Percentiles rank a stretch among this genome's conserved stretches.
Conservation (phyloP, 1,140 invertebrate genomes). For the Hermetia illucens region DNA sequence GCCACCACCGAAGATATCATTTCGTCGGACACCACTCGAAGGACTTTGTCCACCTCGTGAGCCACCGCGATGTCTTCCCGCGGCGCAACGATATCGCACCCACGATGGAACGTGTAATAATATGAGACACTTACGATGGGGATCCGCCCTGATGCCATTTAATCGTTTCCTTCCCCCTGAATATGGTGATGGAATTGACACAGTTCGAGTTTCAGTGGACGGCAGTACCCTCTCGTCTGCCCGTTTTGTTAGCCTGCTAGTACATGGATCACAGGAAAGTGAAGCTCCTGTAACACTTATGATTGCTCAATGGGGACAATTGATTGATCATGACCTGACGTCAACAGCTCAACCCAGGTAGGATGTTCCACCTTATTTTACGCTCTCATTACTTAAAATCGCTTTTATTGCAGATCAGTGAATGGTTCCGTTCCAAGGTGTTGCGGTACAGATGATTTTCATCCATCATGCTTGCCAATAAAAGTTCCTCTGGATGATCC, state of each 20-base stretch:
- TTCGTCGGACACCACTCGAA: constrained; percentile 23
- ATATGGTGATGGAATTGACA: constrained; percentile 66
- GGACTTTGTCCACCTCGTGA: constrained; percentile 24
- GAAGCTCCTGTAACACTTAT: constrained; percentile 54
- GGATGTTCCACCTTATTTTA: constrained; percentile 1
- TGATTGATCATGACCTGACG: constrained; percentile 68
- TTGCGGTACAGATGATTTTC: constrained; percentile 54
- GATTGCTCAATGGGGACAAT: constrained; percentile 78
- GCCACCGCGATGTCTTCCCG: constrained; percentile 25
- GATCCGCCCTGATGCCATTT: constrained; percentile 68
- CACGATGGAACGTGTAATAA: constrained; percentile 82
- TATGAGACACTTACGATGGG: constrained; percentile 54
- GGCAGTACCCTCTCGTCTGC: constrained; percentile 48
- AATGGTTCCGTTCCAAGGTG: constrained; percentile 69
- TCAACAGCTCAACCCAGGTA: constrained; percentile 42
- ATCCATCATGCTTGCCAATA: constrained; percentile 74
- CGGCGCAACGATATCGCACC: constrained; percentile 50
- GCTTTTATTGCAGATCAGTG: constrained; percentile 41
- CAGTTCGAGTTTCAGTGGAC: constrained; percentile 38
- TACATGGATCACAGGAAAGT: constrained; percentile 47
- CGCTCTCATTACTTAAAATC: background rate
- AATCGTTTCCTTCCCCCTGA: constrained; percentile 63
- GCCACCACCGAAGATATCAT: constrained; percentile 22
- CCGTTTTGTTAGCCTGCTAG: constrained; percentile 44
- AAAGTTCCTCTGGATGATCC: constrained; percentile 52